Base-by-base conservation (phyloP, 2,113 vertebrate genomes). In the Oreotragus oreotragus region DNA sequence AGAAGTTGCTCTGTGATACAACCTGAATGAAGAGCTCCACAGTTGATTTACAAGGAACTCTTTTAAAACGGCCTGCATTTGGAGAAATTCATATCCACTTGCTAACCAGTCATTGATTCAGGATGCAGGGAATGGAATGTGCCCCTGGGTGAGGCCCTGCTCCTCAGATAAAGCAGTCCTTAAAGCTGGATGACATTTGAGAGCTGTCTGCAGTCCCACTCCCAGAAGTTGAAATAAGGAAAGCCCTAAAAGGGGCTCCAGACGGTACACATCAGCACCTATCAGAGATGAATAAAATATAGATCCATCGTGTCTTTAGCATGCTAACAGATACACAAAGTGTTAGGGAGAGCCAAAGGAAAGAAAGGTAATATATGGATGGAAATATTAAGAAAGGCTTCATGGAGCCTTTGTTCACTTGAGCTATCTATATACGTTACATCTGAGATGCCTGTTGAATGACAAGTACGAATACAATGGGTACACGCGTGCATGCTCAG, bases 41-140 rank as follows among this genome's bases (percentile, higher is more conserved):
- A 53, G 3, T 2, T 80, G 23, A 12, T 47, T 30, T 81, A 28
- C 14, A 45, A 97, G n/a, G 21, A 90, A 14, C 47, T 81, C 6
- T 49, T 91, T 95, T 33, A 81, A 30, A 91, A n/a, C 45, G 58
- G 8, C 19, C 47, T 90, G n/a, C 19, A 25, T 45, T 70, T 92
- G 53, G 33, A 60, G n/a, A 77, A 60, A 47, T 62, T 64, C 28
- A 55, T 36, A 53, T 13, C 1, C 8, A 27, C 12, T 4, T 49
- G 10, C 33, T 16, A 16, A 57, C 33, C 23, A 62, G 5, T 60
- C 77, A 17, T 12, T 7, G 27, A 66, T 28, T 14, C 14, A 28
- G 30, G 33, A 33, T 45, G 27, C 27, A 58, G 7, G 39, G 45
- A 83, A 51, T 21, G 4, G 33, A 14, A 27, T 2, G 7, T 17